phyloP scores from a whole-genome alignment of 2,113 vertebrate genomes.

The Zootoca vivipara region DNA sequence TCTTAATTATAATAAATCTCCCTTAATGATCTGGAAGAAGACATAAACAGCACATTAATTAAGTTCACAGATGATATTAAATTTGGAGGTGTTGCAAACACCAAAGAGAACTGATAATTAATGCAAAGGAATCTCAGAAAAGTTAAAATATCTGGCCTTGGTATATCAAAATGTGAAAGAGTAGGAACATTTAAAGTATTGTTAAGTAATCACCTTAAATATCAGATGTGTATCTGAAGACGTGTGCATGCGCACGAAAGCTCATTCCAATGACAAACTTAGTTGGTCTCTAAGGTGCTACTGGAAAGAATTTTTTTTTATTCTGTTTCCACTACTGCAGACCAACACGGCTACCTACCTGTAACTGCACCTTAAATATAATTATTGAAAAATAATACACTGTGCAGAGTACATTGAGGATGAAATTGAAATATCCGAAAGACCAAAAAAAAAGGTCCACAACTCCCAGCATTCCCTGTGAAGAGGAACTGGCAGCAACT shows the following conservation, averaged over 20 bases:
- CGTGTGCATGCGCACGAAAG: too few species aligned
- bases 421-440: neutral
- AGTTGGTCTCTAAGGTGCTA: too few species aligned
- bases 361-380: neutral
- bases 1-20: conserved; percentile 33
- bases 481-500: too few species aligned
- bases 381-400: neutral
- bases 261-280: too few species aligned
- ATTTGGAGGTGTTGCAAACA: conserved; percentile 21
- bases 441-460: neutral
- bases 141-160: neutral
- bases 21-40: conserved; percentile 33
- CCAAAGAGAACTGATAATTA: conserved; percentile 22
- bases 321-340: too few species aligned
- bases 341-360: too few species aligned
- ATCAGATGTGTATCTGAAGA: too few species aligned
- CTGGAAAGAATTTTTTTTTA: too few species aligned
- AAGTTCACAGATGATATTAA: conserved; percentile 39
- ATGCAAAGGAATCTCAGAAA: conserved; percentile 11
- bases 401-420: neutral
- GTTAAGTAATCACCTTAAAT: neutral
- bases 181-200: neutral
- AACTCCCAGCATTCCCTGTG: too few species aligned
- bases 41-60: conserved; percentile 38
- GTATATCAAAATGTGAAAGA: conserved; percentile 9